Conservation (phyloP, 2,797 vertebrate genomes). For the Pangasius macronema region DNA sequence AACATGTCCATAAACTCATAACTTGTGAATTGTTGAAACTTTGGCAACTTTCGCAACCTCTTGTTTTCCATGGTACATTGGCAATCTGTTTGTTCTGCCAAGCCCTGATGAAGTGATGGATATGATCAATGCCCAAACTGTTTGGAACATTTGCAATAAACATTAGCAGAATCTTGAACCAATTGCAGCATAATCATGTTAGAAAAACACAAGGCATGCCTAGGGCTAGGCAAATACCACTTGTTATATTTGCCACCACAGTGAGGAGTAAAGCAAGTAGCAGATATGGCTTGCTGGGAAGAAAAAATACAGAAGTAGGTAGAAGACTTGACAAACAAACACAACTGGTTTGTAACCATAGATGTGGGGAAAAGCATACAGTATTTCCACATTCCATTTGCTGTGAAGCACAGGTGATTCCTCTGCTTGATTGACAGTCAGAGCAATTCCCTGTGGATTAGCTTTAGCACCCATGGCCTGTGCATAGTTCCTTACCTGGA, state of each 20-base stretch:
- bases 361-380: neutral
- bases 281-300: neutral
- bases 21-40: neutral
- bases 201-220: neutral
- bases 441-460: neutral
- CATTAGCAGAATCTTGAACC: neutral
- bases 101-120: neutral
- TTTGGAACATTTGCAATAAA: neutral
- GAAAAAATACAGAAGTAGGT: neutral
- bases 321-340: neutral
- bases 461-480: neutral
- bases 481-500: too few species aligned
- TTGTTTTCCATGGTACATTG: slow-evolving; percentile 1
- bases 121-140: neutral
- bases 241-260: neutral
- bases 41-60: neutral
- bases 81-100: neutral
- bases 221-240: neutral
- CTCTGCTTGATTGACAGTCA: neutral
- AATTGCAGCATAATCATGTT: neutral
- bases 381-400: neutral
- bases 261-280: neutral
- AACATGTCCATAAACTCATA: slow-evolving; percentile 11
- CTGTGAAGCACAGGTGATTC: neutral
- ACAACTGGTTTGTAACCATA: neutral